Evolutionary conservation across 2,888 invertebrate genomes (phyloP).

Genomic region (Megalurothrips usitatus): DNA sequence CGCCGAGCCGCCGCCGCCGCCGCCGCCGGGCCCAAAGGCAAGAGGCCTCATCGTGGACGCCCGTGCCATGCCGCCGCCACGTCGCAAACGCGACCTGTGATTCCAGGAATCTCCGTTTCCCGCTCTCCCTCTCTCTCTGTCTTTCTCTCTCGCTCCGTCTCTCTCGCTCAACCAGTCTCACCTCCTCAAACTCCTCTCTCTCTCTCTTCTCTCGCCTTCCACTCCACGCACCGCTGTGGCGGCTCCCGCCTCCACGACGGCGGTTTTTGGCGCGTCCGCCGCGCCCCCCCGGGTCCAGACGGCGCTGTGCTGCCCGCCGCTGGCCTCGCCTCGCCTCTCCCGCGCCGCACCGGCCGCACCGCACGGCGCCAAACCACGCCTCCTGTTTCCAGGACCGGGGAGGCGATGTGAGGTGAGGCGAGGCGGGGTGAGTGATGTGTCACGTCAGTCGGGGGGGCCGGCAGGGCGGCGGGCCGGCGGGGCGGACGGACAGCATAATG

Average conservation of each 20-base stretch:
- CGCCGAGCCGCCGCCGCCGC: too few species aligned
- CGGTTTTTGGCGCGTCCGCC: constrained; percentile 17
- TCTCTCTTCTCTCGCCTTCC: too few species aligned
- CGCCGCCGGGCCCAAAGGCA: too few species aligned
- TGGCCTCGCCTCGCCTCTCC: not conserved
- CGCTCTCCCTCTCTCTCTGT: not conserved
- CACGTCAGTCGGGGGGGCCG: not conserved
- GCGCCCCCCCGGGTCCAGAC: not conserved
- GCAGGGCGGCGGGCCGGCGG: not conserved
- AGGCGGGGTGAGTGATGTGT: too few species aligned
- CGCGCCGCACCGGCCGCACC: not conserved
- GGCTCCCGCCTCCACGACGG: constrained; percentile 1
- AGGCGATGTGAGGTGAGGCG: too few species aligned
- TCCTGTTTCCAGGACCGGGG: constrained; percentile 1
- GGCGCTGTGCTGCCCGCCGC: too few species aligned
- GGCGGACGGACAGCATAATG: not conserved
- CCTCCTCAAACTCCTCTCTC: too few species aligned
- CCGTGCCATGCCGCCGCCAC: not conserved
- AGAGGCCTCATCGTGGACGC: too few species aligned
- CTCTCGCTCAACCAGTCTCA: too few species aligned
- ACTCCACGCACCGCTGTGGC: too few species aligned
- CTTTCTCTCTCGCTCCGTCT: too few species aligned
- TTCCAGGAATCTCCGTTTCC: not conserved
- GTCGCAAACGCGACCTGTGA: not conserved
- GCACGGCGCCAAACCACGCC: not conserved